Evolutionary conservation across 1,140 invertebrate genomes (phyloP), one percentile per base, ranked within the genome.

Genomic region (Drosophila prosaltans): DNA sequence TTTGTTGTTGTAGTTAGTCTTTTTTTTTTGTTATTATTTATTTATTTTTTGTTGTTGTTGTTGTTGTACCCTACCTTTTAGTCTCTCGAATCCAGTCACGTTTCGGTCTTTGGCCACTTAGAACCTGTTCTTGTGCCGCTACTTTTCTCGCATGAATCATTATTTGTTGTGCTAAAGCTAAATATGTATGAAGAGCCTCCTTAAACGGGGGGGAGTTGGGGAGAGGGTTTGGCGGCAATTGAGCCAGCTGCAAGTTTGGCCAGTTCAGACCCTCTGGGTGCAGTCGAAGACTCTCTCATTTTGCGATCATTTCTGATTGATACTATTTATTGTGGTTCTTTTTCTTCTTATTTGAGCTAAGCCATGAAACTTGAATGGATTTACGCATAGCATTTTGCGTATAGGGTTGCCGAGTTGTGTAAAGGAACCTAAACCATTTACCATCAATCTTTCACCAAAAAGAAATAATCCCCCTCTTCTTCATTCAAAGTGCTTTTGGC

Each of bases 141-240:
- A 84, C 84, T 88, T 89, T 89, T 80, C 84, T 80, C 80, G 84
- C 72, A 89, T 89, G 84, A 89, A 89, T 89, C 84, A 89, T 84
- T 89, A 81, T 89, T 89, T 89, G 84, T 81, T 81, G 80, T 81
- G 77, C 68, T 55, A 62, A 69, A 72, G 61, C 59, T 39, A 32
- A 58, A 61, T 51, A 64, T 45, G 66, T 26, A 51, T 60, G 28
- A 26, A 51, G 45, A 51, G 45, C 45, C 26, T 6, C 21, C 9
- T 1, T 8, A 51, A 10, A 11, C 1, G 8, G 39, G 48, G n/a
- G 9, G 24, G n/a, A 32, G 9, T 57, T 40, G 10, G 36, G 24
- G 71, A 51, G 43, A 64, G 65, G 76, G 57, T 65, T 57, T 66
- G 66, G 66, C 67, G 69, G 73, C 69, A 73, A 45, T 48, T 24